These are phyloP conservation scores for Luidia sarsii DNA, from an alignment of 53 echinoderm and acorn worm genomes.

Conservation along the genomic window DNA sequence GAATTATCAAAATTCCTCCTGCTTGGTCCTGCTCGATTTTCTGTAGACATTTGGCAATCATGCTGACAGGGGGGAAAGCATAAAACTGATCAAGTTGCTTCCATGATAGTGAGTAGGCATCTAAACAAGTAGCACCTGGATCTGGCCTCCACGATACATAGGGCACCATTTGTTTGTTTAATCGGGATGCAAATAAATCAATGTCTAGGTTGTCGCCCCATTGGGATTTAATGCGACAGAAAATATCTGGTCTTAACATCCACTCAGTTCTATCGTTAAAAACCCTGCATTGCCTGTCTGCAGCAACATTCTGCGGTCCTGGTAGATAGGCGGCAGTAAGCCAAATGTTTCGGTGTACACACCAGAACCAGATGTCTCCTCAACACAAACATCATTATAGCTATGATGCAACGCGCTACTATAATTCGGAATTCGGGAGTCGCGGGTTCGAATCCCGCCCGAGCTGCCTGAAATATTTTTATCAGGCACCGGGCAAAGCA, in stretches of 20 bases:
- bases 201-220: background rate
- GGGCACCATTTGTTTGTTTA: conserved; percentile 26
- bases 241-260: background rate
- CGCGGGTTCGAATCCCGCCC: no score
- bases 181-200: conserved; percentile 44
- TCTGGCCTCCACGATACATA: conserved; percentile 58
- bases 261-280: conserved; percentile 4
- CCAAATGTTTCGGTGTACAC: background rate
- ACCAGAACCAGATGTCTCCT: no score
- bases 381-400: no score
- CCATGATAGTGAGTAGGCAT: conserved; percentile 55
- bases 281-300: background rate
- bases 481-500: no score
- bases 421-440: no score
- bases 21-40: conserved; percentile 6
- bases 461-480: no score
- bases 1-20: background rate
- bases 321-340: background rate
- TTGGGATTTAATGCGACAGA: background rate
- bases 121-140: conserved; percentile 36
- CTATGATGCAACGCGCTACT: no score
- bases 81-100: conserved; percentile 13
- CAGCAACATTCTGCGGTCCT: background rate
- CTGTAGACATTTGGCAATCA: conserved; percentile 19
- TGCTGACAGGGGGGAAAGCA: conserved; percentile 37